Evolutionary conservation across 2,113 vertebrate species (phyloP), one percentile per base, ranked within the genome.

Genomic region (Galemys pyrenaicus): DNA sequence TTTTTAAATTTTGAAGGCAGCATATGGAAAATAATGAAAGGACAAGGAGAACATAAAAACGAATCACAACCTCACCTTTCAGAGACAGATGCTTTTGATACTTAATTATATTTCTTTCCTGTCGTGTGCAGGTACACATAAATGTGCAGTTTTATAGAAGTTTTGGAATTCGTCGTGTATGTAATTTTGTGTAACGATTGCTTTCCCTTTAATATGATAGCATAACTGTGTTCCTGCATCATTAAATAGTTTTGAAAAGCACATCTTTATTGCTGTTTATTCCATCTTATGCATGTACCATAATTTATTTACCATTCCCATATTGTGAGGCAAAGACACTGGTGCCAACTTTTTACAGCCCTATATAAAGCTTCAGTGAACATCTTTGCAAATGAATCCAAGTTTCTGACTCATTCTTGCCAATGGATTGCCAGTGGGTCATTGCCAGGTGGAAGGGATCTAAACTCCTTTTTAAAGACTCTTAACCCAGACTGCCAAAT

Each of bases 261-360:
- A 12, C 67, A 54, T 83, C 56, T 81, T 39, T n/a, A 68, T 0
- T 26, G 7, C 30, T 30, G 16, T 41, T 12, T 58, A 49, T 92
- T 37, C 49, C n/a, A 39, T 81, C 12, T 56, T 78, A 70, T 3
- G 56, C 73, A 56, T 3, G 7, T 37, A 10, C 37, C 19, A 6
- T 54, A 9, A 60, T 93, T 85, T 81, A 68, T 84, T 78, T 85
- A 85, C 78, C 41, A 74, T 82, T 65, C 82, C 74, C 41, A n/a
- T 22, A 39, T 7, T 19, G 17, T 5, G 22, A 77, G 39, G 54
- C 24, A 68, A 30, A 74, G 49, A 37, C 1, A 13, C 62, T 8
- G 0, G 5, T 41, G 82, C 81, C 88, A 81, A 46, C 16, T 44
- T 89, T 88, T 96, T 58, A 80, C 37, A 82, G 5, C 68, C 62